Percentiles rank a stretch among this genome's conserved stretches.
Evolutionary conservation across 2,888 invertebrate genomes (phyloP).

Genomic region (Antheraea assamensis): DNA sequence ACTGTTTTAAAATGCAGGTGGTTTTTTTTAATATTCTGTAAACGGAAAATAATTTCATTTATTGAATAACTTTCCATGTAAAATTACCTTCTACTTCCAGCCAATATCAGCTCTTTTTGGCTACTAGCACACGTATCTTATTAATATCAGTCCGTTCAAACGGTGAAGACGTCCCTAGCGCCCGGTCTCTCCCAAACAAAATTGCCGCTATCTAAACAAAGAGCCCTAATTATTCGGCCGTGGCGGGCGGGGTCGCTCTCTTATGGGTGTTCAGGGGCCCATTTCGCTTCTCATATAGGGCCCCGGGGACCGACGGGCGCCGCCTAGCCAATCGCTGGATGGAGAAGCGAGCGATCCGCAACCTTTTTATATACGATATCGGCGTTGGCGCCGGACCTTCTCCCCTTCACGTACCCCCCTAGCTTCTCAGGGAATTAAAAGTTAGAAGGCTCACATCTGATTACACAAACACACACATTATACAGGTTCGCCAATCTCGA

Average conservation of each 20-base stretch:
- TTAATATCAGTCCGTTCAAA: slow-evolving; percentile 79
- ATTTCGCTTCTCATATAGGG: slow-evolving; percentile 85
- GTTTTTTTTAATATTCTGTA: not conserved
- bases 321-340: slow-evolving; percentile 85
- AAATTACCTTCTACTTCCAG: not conserved
- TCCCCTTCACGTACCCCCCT: slow-evolving; percentile 45
- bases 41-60: not conserved
- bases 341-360: slow-evolving; percentile 80
- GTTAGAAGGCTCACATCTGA: slow-evolving; percentile 76
- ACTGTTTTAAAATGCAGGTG: not conserved
- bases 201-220: slow-evolving; percentile 84
- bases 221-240: slow-evolving; percentile 86
- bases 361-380: slow-evolving; percentile 81
- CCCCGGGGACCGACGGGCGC: slow-evolving; percentile 83
- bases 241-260: slow-evolving; percentile 86
- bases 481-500: slow-evolving; percentile 71
- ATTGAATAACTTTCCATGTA: not conserved
- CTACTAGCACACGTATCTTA: slow-evolving; percentile 74
- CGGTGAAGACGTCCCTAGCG: slow-evolving; percentile 80
- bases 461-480: slow-evolving; percentile 77
- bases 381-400: slow-evolving; percentile 71
- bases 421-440: slow-evolving; percentile 73
- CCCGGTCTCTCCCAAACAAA: slow-evolving; percentile 82
- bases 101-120: slow-evolving; percentile 8
- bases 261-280: slow-evolving; percentile 87